Base-by-base conservation (phyloP, 2,113 vertebrate genomes). In the Myodes glareolus region DNA sequence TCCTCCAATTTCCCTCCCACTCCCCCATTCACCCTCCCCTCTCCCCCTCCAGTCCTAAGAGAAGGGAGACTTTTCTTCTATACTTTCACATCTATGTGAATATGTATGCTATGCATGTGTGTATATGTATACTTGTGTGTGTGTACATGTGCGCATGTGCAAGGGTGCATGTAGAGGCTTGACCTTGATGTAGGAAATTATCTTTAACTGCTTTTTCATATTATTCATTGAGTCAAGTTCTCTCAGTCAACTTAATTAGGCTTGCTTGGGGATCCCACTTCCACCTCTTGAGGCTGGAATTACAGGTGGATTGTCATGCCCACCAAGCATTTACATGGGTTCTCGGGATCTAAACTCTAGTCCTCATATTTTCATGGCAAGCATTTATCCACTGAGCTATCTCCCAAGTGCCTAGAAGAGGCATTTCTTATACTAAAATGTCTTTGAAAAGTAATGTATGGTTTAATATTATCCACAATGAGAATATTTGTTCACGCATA, bases 361-460 rank as follows among this genome's bases (percentile, higher is more conserved):
- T 33, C 31, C 11, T 36, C 45, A 47, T 36, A 67, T 29, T 86
- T 86, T 21, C 31, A 11, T 47, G 82, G 16, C 14, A 86, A 67
- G 61, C 29, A 67, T 45, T 84, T 42, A 31, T 27, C 81, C 81
- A 84, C 17, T 67, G 63, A 68, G 29, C 29, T 9, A 67, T 31
- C 42, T 67, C 61, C 5, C 61, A 1, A 47, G 14, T 17, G n/a
- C 68, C 65, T 52, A 70, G 45, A 72, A 52, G 67, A 72, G 31
- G 31, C 65, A 33, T 63, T 65, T 9, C 31, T 31, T 92, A 90
- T 73, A 82, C 19, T 1, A 7, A 91, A 45, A 94, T 91, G 21
- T 7, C 76, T 29, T 73, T 89, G 72, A 39, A 94, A 89, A 52
- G 96, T 85, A 91, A 92, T 50, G 8, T 92, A 58, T 58, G 90